Base-by-base conservation (phyloP, 2,797 vertebrate genomes). In the Corythornis leucogaster region DNA sequence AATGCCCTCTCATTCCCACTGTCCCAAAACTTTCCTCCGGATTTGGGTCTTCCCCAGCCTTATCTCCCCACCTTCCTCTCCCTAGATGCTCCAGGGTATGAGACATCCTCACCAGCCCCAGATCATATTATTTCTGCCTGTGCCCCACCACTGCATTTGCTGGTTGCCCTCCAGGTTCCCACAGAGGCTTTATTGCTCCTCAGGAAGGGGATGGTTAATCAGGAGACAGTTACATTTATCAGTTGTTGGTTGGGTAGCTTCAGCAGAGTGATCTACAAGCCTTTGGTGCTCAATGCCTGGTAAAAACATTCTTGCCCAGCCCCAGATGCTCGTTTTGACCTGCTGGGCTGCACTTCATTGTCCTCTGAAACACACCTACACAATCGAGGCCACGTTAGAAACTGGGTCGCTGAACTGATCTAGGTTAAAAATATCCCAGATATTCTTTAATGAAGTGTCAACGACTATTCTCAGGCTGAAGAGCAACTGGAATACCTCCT, bases 401-500 rank as follows among this genome's bases (percentile, higher is more conserved):
- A 90, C 66, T 55, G 87, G 92, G 90, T 83, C 76, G 33, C 81
- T 58, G 69, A 92, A 71, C 62, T 8, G 8, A 85, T 78, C 69
- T 55, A 73, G 62, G 62, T 93, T 90, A 85, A 95, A 94, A 95
- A 92, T 89, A 95, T 94, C 93, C 76, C 68, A 90, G 84, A 94
- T 91, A 92, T 83, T 83, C 79, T 63, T 54, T 95, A 95, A 95
- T 94, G 93, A 95, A 94, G 93, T 96, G 93, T 90, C 94, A 96
- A 93, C 86, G 92, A 81, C 76, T 67, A 69, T 69, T 90, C 86
- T 94, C 90, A 85, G 82, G 76, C 93, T 79, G 85, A 93, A 69
- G 77, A 96, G 57, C 0, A 0, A 86, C 87, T 26, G 21, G 92
- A 93, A 94, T 81, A 94, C 45, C 89, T 89, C 90, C 76, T 70